Conservation (phyloP, 2,113 vertebrate genomes). For the Tor tambroides region DNA sequence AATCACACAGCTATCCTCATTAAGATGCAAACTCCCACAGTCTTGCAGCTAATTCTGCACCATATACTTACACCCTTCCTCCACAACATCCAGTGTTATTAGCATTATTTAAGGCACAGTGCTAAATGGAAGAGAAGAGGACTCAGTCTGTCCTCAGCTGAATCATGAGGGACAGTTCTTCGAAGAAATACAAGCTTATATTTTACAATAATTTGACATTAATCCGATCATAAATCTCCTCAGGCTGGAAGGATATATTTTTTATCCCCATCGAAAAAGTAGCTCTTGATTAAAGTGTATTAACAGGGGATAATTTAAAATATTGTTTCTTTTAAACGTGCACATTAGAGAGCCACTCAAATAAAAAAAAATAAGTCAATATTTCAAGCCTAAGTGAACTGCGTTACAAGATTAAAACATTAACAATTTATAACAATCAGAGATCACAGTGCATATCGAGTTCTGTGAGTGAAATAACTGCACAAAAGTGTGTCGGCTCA, state of each 20-base stretch:
- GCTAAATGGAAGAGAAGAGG: neutral
- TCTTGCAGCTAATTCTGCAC: conserved; percentile 45
- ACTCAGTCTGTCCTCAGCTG: neutral
- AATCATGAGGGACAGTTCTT: neutral
- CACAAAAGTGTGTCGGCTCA: conserved; percentile 47
- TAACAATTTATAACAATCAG: conserved; percentile 36
- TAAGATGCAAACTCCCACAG: conserved; percentile 52
- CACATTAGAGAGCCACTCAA: neutral
- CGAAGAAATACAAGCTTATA: neutral
- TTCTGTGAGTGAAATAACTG: conserved; percentile 46
- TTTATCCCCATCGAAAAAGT: neutral
- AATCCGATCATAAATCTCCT: conserved; percentile 16
- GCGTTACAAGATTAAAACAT: conserved; percentile 40
- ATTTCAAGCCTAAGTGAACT: conserved; percentile 13
- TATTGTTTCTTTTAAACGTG: neutral
- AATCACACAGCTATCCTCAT: conserved; percentile 44
- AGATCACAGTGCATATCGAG: conserved; percentile 41
- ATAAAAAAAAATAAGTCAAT: neutral
- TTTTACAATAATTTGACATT: conserved; percentile 14
- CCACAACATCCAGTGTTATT: conserved; percentile 31
- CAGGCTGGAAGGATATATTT: neutral
- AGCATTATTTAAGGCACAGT: conserved; percentile 15
- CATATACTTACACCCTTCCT: conserved; percentile 37
- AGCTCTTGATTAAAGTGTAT: conserved; percentile 13
- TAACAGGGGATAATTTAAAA: neutral